Conservation (phyloP, 2,888 invertebrate species). For the Deilephila porcellus region DNA sequence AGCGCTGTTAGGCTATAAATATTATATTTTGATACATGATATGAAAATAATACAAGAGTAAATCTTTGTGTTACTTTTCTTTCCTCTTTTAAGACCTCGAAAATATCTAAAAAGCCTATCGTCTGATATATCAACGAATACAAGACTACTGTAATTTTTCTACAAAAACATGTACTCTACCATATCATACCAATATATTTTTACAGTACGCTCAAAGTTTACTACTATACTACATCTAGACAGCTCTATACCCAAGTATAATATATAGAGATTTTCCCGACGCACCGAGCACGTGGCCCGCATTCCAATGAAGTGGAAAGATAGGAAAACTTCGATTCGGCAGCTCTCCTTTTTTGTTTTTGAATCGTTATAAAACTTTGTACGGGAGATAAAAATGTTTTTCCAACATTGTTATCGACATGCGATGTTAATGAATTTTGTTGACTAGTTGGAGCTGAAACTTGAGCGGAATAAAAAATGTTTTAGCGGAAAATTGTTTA, state of each 20-base stretch:
- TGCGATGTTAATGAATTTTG: constrained; percentile 2
- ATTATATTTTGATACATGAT: too few relatives aligned
- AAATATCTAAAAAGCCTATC: too few relatives aligned
- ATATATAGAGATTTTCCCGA: constrained; percentile 25
- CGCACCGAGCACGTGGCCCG: constrained; percentile 30
- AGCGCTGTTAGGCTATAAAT: too few relatives aligned
- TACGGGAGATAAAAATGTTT: constrained; percentile 8
- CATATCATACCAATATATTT: not conserved
- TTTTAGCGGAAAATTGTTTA: not conserved
- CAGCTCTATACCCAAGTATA: not conserved
- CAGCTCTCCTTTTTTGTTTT: constrained; percentile 14
- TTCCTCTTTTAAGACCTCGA: too few relatives aligned
- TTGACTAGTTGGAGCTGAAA: not conserved
- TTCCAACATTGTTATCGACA: constrained; percentile 6
- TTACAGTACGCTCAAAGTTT: not conserved
- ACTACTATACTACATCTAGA: not conserved
- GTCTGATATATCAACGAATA: too few relatives aligned
- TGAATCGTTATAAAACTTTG: constrained; percentile 26
- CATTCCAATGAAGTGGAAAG: constrained; percentile 33
- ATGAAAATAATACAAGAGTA: too few relatives aligned
- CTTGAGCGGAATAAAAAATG: not conserved
- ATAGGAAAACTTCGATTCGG: constrained; percentile 26
- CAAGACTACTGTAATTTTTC: not conserved
- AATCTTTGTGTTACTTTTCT: too few relatives aligned
- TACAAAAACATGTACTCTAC: not conserved